phyloP scores from a whole-genome alignment of 92 coral and sea anemone species.

The Epizoanthus stellaris region DNA sequence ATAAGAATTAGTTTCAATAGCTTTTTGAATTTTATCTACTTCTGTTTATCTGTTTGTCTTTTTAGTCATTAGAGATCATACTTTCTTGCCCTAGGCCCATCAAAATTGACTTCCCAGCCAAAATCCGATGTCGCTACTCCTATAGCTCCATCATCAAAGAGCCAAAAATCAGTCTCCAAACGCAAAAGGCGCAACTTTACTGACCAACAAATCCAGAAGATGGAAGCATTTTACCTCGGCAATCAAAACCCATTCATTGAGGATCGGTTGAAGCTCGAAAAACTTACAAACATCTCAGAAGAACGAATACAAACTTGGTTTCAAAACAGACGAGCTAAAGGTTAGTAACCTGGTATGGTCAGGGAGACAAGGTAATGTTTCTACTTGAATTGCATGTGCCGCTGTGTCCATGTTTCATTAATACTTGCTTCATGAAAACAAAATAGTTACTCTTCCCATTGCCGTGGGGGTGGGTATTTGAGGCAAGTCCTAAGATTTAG shows the following conservation, averaged over 20 bases:
- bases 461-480: too few species aligned
- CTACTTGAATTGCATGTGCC: too few species aligned
- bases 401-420: too few species aligned
- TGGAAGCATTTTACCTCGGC: conserved; percentile 21
- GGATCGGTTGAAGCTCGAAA: conserved; percentile 24
- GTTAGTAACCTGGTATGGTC: neutral
- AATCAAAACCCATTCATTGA: conserved; percentile 37
- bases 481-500: too few species aligned
- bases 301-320: conserved; percentile 41
- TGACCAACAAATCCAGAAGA: conserved; percentile 11
- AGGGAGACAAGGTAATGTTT: too few species aligned
- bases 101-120: neutral
- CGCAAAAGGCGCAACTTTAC: neutral
- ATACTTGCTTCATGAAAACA: too few species aligned
- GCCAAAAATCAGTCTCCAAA: conserved; percentile 6
- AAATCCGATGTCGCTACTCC: neutral
- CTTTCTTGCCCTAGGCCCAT: neutral
- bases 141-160: neutral
- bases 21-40: neutral
- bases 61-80: neutral
- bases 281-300: conserved; percentile 35
- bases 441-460: too few species aligned
- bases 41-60: neutral
- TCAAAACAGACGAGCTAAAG: conserved; percentile 46
- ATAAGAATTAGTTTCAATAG: too few species aligned